Evolutionary conservation across 1,140 invertebrate genomes (phyloP).

Genomic region (Dolichoris vasculosae): DNA sequence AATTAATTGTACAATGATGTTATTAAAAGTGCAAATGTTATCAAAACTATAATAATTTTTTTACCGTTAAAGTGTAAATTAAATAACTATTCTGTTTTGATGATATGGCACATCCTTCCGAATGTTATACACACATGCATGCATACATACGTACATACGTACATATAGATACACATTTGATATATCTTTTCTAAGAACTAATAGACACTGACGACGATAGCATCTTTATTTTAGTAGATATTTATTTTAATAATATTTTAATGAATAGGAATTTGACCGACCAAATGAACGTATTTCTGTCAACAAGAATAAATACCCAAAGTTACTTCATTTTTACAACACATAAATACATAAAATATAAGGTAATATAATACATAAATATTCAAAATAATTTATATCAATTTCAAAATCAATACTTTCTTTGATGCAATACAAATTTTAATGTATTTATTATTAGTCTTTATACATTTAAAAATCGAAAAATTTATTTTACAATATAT

Average conservation of each 20-base stretch:
- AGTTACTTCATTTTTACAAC: neutral
- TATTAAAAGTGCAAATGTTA: neutral
- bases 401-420: too few species aligned
- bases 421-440: too few species aligned
- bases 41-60: neutral
- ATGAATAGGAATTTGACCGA: neutral
- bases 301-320: neutral
- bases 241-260: neutral
- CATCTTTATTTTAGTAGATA: neutral
- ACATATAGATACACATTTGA: slow-evolving; percentile 2
- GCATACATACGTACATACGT: too few species aligned
- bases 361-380: neutral
- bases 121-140: neutral
- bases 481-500: too few species aligned
- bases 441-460: too few species aligned
- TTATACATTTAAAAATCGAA: too few species aligned
- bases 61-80: neutral
- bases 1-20: neutral
- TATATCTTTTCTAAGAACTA: neutral
- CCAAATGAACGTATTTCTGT: neutral
- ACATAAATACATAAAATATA: neutral
- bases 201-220: neutral
- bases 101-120: neutral
- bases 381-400: too few species aligned
- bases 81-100: neutral